Base-by-base conservation (phyloP, 2,888 invertebrate genomes). In the Chydorus sphaericus region DNA sequence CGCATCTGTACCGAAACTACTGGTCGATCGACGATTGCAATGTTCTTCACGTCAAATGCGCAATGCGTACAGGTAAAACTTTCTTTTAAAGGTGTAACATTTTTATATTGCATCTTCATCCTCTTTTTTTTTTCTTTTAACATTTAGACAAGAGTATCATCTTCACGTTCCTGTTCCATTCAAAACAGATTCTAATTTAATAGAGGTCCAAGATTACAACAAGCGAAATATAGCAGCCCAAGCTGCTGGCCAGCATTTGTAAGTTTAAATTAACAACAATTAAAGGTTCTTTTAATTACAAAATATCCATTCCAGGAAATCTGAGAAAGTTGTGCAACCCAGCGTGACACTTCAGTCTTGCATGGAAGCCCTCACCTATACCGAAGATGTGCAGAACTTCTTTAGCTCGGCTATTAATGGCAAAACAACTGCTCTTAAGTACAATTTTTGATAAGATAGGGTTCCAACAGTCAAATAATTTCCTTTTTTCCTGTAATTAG, bases 401-500 rank as follows among this genome's bases (percentile, higher is more conserved):
- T 93, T 81, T 70, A 93, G 93, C 66, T 81, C 88, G 16, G 93
- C 93, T 4, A 76, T 91, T 38, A 83, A 88, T 66, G 79, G 77
- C 55, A 88, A 85, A 66, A 88, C 90, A 39, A 83, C 81, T 10
- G 93, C 92, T n/a, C 78, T 79, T 63, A 92, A 92, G 86, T 89
- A 72, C n/a, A n/a, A n/a, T n/a, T n/a, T n/a, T n/a, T n/a, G n/a
- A n/a, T n/a, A n/a, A n/a, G n/a, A n/a, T n/a, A n/a, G n/a, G n/a
- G 57, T n/a, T 5, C 14, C 29, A 28, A 50, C 28, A n/a, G n/a
- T n/a, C n/a, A 33, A 11, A n/a, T 30, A 11, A 48, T 16, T 23
- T 53, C 16, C 28, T 14, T 28, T 18, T 50, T 55, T 57, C 18
- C 16, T 16, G 23, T 33, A 14, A 6, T 11, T 63, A 86, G 85